Percentiles rank a stretch among this genome's conserved stretches.
phyloP scores from a whole-genome alignment of 1,140 invertebrate species.

The Drosophila trapezifrons region DNA sequence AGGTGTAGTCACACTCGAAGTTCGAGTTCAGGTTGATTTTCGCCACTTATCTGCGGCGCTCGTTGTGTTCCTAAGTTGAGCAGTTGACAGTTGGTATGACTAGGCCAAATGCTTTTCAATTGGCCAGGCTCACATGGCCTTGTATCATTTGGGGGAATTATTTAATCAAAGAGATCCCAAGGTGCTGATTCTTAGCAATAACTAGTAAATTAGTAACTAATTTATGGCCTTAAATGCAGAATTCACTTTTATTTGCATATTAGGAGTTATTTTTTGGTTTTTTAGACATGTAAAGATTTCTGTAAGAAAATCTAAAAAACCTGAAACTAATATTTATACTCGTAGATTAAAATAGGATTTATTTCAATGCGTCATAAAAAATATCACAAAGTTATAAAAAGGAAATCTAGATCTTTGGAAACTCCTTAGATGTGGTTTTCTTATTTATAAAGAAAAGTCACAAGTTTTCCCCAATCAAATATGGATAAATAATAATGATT shows the following conservation, averaged over 20 bases:
- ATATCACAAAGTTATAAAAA: background rate
- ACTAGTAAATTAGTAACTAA: too few relatives aligned
- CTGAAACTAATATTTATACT: too few relatives aligned
- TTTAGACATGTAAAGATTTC: too few relatives aligned
- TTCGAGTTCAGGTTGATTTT: background rate
- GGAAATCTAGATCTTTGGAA: background rate
- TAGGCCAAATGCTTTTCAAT: constrained; percentile 29
- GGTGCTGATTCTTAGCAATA: too few relatives aligned
- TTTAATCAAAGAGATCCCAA: background rate
- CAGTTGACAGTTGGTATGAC: constrained; percentile 16
- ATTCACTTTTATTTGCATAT: too few relatives aligned
- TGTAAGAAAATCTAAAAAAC: too few relatives aligned
- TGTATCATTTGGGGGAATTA: background rate
- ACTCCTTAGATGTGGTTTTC: background rate
- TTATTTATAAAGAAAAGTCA: background rate
- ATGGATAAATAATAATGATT: background rate
- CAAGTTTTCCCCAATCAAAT: background rate
- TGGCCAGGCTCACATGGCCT: constrained; percentile 6
- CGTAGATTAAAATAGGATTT: too few relatives aligned
- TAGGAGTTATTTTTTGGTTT: too few relatives aligned
- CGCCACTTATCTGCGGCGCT: constrained; percentile 16
- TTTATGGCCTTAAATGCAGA: too few relatives aligned
- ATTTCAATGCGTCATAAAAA: background rate
- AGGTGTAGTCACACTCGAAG: background rate
- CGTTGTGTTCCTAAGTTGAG: background rate